Base-by-base conservation (phyloP, 1,140 invertebrate species). In the Zophobas morio region DNA sequence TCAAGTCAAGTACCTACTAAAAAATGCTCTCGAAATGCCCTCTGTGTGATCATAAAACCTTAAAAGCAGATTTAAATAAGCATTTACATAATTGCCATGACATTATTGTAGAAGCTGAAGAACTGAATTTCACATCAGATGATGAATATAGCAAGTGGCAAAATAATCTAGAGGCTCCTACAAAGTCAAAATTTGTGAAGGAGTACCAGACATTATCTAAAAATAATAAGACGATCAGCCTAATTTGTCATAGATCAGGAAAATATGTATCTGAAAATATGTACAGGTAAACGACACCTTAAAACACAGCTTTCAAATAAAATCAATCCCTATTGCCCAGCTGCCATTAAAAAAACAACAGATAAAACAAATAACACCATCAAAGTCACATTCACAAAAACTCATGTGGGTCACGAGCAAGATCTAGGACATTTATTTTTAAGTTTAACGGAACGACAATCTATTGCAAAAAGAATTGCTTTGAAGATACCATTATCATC, bases 381-480 rank as follows among this genome's bases (percentile, higher is more conserved):
- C 34, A 77, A 53, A 5, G 35, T 73, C 6, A 51, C 33, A 35
- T 77, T 34, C 1, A 37, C 20, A 72, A 74, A 36, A 2, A 74
- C 66, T n/a, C 66, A 77, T 73, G 47, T 77, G 20, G 75, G 66
- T 33, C 75, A 77, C 35, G 3, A 54, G 34, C 66, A 74, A 72
- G 70, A 74, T 54, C n/a, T 71, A 0, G 75, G 66, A 8, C 75
- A 77, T 46, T 35, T 77, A 37, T 42, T 5, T 77, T 73, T 77
- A 53, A 39, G 32, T 33, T 35, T 36, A 36, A 2, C n/a, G 46
- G 79, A 79, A 47, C 39, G 63, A 32, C 6, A 76, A 49, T 37
- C 42, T 36, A n/a, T 81, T n/a, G 80, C 80, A 20, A 42, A 1
- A 6, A 79, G 79, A 57, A 66, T 81, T 42, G 49, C 80, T 4